phyloP scores from a whole-genome alignment of 2,797 vertebrate species.

The Botia almorhae region DNA sequence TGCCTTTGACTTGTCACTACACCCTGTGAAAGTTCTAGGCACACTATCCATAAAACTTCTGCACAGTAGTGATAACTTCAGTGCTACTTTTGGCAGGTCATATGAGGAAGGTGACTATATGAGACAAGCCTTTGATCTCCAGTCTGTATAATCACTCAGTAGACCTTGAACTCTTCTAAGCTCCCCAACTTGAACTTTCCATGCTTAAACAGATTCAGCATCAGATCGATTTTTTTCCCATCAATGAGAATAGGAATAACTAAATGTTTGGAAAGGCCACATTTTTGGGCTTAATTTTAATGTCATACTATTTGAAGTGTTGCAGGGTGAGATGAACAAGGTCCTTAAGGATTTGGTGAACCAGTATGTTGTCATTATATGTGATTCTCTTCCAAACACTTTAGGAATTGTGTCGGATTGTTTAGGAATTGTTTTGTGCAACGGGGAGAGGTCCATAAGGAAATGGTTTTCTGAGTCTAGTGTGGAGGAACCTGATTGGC shows the following conservation, averaged over 20 bases:
- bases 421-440: no score
- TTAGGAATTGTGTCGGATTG: no score
- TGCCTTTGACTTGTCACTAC: neutral
- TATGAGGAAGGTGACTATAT: neutral
- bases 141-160: neutral
- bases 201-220: neutral
- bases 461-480: neutral
- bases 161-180: neutral
- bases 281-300: neutral
- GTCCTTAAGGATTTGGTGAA: neutral
- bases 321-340: neutral
- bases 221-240: neutral
- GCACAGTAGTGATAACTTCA: neutral
- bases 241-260: neutral
- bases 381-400: no score
- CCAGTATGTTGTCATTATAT: neutral
- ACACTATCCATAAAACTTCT: neutral
- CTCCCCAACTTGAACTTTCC: neutral
- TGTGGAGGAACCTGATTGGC: neutral
- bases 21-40: neutral
- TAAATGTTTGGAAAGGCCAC: constrained; percentile 8
- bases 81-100: neutral
- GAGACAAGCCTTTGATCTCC: neutral
- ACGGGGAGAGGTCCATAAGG: neutral
- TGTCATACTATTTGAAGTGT: neutral